These are phyloP conservation scores for Mystacides longicornis DNA, from an alignment of 2,888 invertebrate genomes.

Conservation along the genomic window DNA sequence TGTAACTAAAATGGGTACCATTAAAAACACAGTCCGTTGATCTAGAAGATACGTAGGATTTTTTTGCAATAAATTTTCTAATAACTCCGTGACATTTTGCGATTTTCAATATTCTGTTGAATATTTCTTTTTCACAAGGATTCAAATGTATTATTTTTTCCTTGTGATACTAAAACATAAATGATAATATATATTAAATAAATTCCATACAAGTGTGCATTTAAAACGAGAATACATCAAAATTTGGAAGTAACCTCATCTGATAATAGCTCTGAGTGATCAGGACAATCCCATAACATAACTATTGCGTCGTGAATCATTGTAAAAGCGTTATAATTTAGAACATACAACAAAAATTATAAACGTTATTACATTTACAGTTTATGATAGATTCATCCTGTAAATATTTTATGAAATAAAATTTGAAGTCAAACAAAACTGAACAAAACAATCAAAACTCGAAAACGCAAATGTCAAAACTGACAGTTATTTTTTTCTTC, in stretches of 20 bases:
- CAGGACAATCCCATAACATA: conserved; percentile 55
- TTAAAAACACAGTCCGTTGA: conserved; percentile 40
- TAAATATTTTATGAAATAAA: too few relatives aligned
- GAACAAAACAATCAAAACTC: too few relatives aligned
- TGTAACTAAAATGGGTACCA: conserved; percentile 5
- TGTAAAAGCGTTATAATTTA: too few relatives aligned
- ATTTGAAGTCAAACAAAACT: too few relatives aligned
- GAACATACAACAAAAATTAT: too few relatives aligned
- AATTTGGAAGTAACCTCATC: conserved; percentile 26
- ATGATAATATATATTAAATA: not conserved
- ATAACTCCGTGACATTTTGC: conserved; percentile 58
- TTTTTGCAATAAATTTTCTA: conserved; percentile 52
- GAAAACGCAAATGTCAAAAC: too few relatives aligned
- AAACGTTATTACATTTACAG: too few relatives aligned
- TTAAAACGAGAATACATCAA: too few relatives aligned
- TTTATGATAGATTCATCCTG: too few relatives aligned
- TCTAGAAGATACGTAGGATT: conserved; percentile 44
- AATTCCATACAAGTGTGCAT: too few relatives aligned
- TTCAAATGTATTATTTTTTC: conserved; percentile 49
- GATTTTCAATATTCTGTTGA: conserved; percentile 54
- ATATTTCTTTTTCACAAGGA: conserved; percentile 58
- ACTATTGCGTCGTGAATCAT: conserved; percentile 65
- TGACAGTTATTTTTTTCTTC: too few relatives aligned
- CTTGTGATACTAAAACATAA: conserved; percentile 31
- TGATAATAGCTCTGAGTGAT: conserved; percentile 29